phyloP scores from a whole-genome alignment of 2,888 invertebrate species.

The Drosophila aldrichi region DNA sequence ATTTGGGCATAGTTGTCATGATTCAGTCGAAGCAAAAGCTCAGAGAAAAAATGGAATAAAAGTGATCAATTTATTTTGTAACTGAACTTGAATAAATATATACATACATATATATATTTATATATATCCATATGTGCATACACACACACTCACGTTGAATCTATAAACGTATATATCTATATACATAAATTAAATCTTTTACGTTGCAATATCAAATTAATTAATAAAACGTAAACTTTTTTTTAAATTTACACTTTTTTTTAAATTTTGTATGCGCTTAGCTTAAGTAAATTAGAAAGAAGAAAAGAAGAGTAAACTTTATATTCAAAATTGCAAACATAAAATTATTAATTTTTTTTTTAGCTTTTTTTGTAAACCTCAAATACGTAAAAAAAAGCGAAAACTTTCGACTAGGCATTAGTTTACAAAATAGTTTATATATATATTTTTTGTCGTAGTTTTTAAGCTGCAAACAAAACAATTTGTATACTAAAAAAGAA shows the following conservation, averaged over 20 bases:
- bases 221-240: conserved; percentile 34
- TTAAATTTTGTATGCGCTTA: conserved; percentile 43
- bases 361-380: conserved; percentile 61
- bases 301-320: not conserved
- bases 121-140: conserved; percentile 28
- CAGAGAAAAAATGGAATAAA: too few species aligned
- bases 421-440: conserved; percentile 62
- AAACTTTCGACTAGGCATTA: conserved; percentile 63
- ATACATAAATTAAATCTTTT: conserved; percentile 41
- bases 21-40: not conserved
- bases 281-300: conserved; percentile 34
- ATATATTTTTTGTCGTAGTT: conserved; percentile 59
- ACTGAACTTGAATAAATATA: conserved; percentile 7
- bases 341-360: conserved; percentile 15
- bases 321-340: conserved; percentile 7
- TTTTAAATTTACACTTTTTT: conserved; percentile 9
- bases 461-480: conserved; percentile 62
- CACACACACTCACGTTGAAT: conserved; percentile 5
- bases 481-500: conserved; percentile 60
- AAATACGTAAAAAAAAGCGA: conserved; percentile 57
- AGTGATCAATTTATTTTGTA: too few species aligned
- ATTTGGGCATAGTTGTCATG: not conserved
- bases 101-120: not conserved
- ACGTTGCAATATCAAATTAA: conserved; percentile 65
- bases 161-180: conserved; percentile 3